Evolutionary conservation across 2,888 invertebrate genomes (phyloP).

Genomic region (Tiliacea citrago): DNA sequence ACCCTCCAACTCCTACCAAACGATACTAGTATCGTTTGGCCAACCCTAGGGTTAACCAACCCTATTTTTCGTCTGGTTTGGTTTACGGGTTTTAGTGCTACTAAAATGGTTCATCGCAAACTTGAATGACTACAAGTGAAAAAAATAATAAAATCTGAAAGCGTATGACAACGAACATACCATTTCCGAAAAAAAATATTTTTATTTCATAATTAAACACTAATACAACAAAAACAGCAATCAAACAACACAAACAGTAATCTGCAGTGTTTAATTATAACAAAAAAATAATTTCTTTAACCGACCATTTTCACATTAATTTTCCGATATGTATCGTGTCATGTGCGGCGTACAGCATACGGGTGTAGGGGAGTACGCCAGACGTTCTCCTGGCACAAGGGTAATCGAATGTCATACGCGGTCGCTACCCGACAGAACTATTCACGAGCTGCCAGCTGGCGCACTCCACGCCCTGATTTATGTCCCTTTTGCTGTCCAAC

Average conservation of each 20-base stretch:
- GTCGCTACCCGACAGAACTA: constrained; percentile 84
- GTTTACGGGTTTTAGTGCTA: no score
- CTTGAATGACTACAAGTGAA: constrained; percentile 3
- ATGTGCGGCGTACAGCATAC: constrained; percentile 13
- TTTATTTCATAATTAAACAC: no score
- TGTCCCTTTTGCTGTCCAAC: constrained; percentile 85
- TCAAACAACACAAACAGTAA: no score
- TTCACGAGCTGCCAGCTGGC: constrained; percentile 82
- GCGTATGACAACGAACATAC: no score
- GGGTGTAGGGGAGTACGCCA: constrained; percentile 31
- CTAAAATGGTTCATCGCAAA: background rate
- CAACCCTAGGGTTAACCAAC: no score
- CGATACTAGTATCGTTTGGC: no score
- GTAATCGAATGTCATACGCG: constrained; percentile 89
- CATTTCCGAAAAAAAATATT: no score
- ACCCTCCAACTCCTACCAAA: no score
- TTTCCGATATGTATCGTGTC: constrained; percentile 53
- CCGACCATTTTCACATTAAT: constrained; percentile 39
- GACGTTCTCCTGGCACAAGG: constrained; percentile 70
- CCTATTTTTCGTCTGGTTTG: no score
- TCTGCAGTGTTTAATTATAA: constrained; percentile 19
- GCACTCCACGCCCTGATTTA: constrained; percentile 85
- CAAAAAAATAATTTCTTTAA: constrained; percentile 13
- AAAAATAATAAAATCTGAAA: constrained; percentile 12
- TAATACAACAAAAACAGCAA: no score